phyloP scores from a whole-genome alignment of 2,113 vertebrate genomes.

The Rattus norvegicus region GRCr8 NC_086031.1:103999001-103999500 shows the following conservation, averaged over 20 bases:
- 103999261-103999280: neutral
- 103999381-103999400: neutral
- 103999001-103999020: neutral
- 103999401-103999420: neutral
- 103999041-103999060: neutral
- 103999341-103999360: neutral
- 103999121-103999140: neutral
- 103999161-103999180: neutral
- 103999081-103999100: neutral
- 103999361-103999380: neutral
- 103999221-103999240: neutral
- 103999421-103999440: neutral
- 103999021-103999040: neutral
- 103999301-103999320: rapidly evolving
- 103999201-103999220: neutral
- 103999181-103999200: neutral
- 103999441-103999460: neutral
- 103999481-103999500: no score
- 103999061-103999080: neutral
- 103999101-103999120: neutral
- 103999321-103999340: neutral
- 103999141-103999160: neutral
- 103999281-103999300: neutral
- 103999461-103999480: neutral
- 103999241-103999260: neutral